Base-by-base conservation (phyloP, 92 coral and sea anemone genomes). In the Porites cylindrica region DNA sequence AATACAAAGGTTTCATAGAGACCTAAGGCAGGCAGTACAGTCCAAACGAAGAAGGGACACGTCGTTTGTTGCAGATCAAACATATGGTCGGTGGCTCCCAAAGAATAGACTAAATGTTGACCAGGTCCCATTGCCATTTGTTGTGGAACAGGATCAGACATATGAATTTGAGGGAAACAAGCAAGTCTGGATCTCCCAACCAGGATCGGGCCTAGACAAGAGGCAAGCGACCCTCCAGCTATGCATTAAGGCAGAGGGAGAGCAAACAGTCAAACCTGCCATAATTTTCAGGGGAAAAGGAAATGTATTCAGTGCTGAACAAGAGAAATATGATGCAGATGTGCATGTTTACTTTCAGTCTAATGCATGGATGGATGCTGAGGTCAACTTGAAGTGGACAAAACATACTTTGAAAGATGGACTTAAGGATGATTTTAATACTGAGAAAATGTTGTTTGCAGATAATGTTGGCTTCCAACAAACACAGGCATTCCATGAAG, bases 1-100 rank as follows among this genome's bases (percentile, higher is more conserved):
- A 14, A 91, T 91, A 26, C 94, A 82, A 51, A 53, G 59, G 23
- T 91, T 91, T 78, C 89, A 91, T 65, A 43, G 60, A 77, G 92
- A 77, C 51, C 59, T 53, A 8, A 53, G 59, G 59, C 0, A 53
- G 59, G 59, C 59, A 53, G 59, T 53, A 8, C 58, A 53, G 59
- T 53, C 59, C 59, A 53, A 53, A 53, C 9, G 59, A 53, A 53
- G 89, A 70, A 47, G 82, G 66, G 54, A 17, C 17, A 52, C 50
- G 12, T n/a, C 52, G 32, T 29, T 29, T 11, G 67, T 26, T 51
- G 16, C 20, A 16, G 91, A 43, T 19, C n/a, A 63, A 20, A 64
- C 8, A 20, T 53, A 53, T 53, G 59, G 59, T 8, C 59, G 59
- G 12, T 53, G 59, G 13, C 59, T 53, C 59, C 59, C 59, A 53